Evolutionary conservation across 2,888 invertebrate species (phyloP).

Genomic region (Gymnosoma rotundatum): DNA sequence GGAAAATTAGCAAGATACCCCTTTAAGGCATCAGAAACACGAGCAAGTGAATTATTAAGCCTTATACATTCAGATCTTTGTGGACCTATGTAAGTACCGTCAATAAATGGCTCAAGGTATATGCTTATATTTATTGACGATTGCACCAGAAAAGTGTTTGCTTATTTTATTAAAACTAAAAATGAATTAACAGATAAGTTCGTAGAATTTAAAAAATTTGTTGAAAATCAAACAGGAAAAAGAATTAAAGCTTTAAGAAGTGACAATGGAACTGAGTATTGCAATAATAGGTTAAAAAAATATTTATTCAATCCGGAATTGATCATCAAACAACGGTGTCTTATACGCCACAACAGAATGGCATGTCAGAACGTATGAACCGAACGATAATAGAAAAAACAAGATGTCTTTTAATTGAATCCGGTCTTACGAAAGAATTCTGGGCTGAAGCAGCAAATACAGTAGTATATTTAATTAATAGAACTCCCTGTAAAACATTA

Average conservation of each 20-base stretch:
- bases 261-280: slow-evolving; percentile 19
- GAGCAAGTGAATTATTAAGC: neutral
- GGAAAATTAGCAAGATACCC: slow-evolving; percentile 12
- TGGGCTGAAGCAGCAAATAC: slow-evolving; percentile 11
- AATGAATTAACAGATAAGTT: neutral
- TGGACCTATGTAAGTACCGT: neutral
- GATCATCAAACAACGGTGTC: slow-evolving; percentile 9
- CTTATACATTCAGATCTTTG: slow-evolving; percentile 14
- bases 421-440: neutral
- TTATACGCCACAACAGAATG: slow-evolving; percentile 20
- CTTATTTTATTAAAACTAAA: slow-evolving; percentile 15
- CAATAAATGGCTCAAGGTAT: neutral
- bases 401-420: slow-evolving; percentile 2
- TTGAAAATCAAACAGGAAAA: slow-evolving; percentile 13
- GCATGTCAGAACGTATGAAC: slow-evolving; percentile 7
- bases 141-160: slow-evolving; percentile 9
- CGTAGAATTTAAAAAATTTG: slow-evolving; percentile 5
- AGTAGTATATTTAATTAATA: slow-evolving; percentile 16
- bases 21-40: neutral
- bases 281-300: slow-evolving; percentile 1
- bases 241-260: slow-evolving; percentile 3
- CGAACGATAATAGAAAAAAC: slow-evolving; percentile 18
- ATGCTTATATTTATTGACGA: slow-evolving; percentile 1
- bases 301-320: neutral
- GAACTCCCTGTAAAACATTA: neutral